These are phyloP conservation scores for Scaptomyza flava DNA, from an alignment of 2,888 invertebrate species.

Conservation along the genomic window DNA sequence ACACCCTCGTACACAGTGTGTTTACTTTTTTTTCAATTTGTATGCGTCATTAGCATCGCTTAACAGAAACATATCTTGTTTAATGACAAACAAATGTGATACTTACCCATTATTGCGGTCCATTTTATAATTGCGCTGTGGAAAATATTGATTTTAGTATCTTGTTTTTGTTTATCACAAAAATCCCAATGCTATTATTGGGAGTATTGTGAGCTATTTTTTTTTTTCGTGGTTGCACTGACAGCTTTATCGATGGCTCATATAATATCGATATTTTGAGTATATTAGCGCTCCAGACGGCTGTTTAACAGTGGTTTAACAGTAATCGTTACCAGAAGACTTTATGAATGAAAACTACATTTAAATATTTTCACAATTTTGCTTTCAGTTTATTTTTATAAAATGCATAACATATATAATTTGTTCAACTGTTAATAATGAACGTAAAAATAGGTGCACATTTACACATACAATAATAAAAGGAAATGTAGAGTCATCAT, in stretches of 20 bases:
- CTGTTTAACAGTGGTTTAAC: conserved; percentile 21
- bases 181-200: conserved; percentile 58
- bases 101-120: conserved; percentile 83
- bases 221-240: conserved; percentile 55
- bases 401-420: conserved; percentile 73
- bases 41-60: conserved; percentile 46
- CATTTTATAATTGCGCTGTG: conserved; percentile 62
- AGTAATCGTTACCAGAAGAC: not conserved
- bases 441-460: conserved; percentile 60
- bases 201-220: conserved; percentile 53
- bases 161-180: conserved; percentile 64
- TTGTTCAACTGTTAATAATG: conserved; percentile 62
- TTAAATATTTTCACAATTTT: conserved; percentile 26
- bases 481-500: conserved; percentile 54
- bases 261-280: conserved; percentile 12
- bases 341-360: not conserved
- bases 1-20: conserved; percentile 24
- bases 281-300: conserved; percentile 16
- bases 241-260: conserved; percentile 27
- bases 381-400: conserved; percentile 65
- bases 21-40: conserved; percentile 55
- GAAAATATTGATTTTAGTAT: conserved; percentile 41
- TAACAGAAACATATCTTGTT: conserved; percentile 11
- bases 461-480: conserved; percentile 54
- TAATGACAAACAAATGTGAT: not conserved